phyloP scores from a whole-genome alignment of 2,888 invertebrate species.

The Athetis lepigone region DNA sequence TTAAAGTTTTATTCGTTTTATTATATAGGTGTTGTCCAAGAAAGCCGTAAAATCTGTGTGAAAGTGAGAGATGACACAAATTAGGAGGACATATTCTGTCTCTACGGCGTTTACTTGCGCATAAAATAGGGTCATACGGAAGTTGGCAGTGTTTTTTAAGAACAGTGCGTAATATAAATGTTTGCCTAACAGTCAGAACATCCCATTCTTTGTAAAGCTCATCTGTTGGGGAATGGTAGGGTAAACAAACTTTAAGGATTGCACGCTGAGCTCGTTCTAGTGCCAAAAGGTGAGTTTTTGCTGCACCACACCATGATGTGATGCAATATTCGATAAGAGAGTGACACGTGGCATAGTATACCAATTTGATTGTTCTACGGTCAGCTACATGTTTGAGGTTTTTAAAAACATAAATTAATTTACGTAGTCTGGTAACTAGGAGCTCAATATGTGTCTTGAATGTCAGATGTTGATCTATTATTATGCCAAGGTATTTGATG shows the following conservation, averaged over 20 bases:
- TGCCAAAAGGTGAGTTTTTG: too few species aligned
- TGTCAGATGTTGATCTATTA: neutral
- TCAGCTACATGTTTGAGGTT: too few species aligned
- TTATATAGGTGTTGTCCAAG: too few species aligned
- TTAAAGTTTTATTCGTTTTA: too few species aligned
- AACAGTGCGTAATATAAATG: neutral
- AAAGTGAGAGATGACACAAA: too few species aligned
- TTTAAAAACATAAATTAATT: neutral
- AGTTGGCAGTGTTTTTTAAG: neutral
- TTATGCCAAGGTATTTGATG: too few species aligned
- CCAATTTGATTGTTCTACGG: too few species aligned
- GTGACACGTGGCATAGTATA: neutral
- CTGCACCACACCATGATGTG: neutral
- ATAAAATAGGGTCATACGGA: neutral
- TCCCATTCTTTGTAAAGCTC: constrained; percentile 3
- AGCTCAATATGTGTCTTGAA: neutral
- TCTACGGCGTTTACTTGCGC: too few species aligned
- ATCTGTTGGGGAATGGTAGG: neutral
- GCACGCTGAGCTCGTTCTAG: neutral
- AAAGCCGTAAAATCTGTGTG: too few species aligned
- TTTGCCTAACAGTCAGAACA: neutral
- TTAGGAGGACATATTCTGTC: too few species aligned
- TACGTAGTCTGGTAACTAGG: neutral
- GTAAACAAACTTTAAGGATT: neutral
- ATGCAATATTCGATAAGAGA: neutral